Percentiles rank a stretch among this genome's conserved stretches.
Conservation (phyloP, 37 sponge, comb jelly and placozoan species). For the Corticium candelabrum region DNA sequence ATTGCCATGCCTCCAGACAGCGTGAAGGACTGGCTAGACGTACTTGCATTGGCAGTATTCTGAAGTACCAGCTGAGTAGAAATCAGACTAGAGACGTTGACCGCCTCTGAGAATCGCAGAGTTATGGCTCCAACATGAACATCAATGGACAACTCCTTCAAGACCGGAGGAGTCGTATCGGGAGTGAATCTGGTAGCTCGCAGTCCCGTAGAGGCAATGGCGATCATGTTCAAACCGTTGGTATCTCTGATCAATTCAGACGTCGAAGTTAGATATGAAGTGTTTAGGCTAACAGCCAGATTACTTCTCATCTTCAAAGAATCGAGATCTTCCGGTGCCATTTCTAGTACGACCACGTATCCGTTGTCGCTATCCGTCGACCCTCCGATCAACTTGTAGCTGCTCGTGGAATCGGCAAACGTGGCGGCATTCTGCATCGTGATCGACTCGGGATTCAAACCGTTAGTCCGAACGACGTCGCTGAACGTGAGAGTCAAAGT, state of each 20-base stretch:
- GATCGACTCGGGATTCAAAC: constrained; percentile 36
- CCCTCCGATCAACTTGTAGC: constrained; percentile 11
- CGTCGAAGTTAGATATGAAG: constrained; percentile 53
- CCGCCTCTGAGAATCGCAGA: constrained; percentile 64
- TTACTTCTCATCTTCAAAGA: constrained; percentile 29
- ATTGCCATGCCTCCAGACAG: neutral
- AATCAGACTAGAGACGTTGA: constrained; percentile 39
- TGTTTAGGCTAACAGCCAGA: constrained; percentile 53
- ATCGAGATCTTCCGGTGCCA: constrained; percentile 27
- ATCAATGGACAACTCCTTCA: neutral
- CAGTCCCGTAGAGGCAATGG: neutral
- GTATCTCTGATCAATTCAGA: constrained; percentile 44
- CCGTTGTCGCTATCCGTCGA: constrained; percentile 42
- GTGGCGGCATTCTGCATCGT: constrained; percentile 18
- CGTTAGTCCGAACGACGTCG: constrained; percentile 38
- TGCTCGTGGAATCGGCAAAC: neutral
- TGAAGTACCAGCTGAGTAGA: constrained; percentile 43
- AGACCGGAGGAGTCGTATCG: neutral
- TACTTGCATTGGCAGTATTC: constrained; percentile 2
- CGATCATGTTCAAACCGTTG: neutral
- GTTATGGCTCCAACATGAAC: neutral
- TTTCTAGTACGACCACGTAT: constrained; percentile 10
- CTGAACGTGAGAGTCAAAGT: constrained; percentile 38
- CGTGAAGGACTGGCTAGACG: neutral
- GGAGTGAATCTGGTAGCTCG: neutral